phyloP scores from a whole-genome alignment of 2,888 invertebrate genomes.

The Falcaria lacertinaria region DNA sequence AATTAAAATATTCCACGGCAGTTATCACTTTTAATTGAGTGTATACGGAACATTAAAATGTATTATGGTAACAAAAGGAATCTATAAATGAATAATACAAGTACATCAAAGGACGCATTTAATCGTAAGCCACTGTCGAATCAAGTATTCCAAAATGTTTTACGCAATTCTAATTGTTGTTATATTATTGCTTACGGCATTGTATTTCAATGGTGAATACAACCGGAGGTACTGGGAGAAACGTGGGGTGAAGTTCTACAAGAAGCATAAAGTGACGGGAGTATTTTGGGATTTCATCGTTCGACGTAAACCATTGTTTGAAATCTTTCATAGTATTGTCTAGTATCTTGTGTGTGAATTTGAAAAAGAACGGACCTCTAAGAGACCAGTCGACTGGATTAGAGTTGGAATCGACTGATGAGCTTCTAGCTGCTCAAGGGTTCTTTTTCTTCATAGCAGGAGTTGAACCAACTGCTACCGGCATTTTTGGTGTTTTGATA shows the following conservation, averaged over 20 bases:
- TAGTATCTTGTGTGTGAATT: slow-evolving; percentile 41
- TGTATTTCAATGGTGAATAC: slow-evolving; percentile 9
- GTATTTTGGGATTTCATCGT: slow-evolving; percentile 29
- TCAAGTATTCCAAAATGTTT: not conserved
- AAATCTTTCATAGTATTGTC: slow-evolving; percentile 36
- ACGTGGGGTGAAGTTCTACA: slow-evolving; percentile 31
- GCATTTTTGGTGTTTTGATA: slow-evolving; percentile 34
- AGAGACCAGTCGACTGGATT: slow-evolving; percentile 37
- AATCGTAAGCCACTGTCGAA: too few relatives aligned
- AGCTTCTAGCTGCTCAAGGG: slow-evolving; percentile 48
- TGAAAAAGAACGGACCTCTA: slow-evolving; percentile 46
- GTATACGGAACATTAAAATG: too few relatives aligned
- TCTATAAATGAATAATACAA: too few relatives aligned
- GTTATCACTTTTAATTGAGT: too few relatives aligned
- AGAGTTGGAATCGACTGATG: slow-evolving; percentile 49
- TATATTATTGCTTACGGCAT: not conserved
- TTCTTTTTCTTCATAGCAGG: slow-evolving; percentile 62
- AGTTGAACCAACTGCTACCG: slow-evolving; percentile 45
- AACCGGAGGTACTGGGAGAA: slow-evolving; percentile 42
- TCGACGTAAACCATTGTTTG: slow-evolving; percentile 25
- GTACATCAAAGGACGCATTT: too few relatives aligned
- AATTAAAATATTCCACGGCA: too few relatives aligned
- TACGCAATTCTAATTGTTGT: not conserved
- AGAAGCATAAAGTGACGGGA: slow-evolving; percentile 26
- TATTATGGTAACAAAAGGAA: too few relatives aligned